phyloP scores from a whole-genome alignment of 2,888 invertebrate species.

The Crocallis elinguaria region DNA sequence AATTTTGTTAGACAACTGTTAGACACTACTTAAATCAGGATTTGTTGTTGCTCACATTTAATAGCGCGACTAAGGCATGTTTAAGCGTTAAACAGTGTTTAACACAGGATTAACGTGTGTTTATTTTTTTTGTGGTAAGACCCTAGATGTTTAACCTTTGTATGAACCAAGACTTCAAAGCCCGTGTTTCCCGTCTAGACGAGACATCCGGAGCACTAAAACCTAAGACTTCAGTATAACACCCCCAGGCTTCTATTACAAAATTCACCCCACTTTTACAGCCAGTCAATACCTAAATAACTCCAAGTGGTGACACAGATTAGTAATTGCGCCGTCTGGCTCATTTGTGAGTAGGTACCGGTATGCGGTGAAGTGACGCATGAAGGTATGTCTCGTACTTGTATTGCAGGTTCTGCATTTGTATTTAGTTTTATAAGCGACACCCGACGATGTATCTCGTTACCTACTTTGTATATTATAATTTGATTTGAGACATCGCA shows the following conservation, averaged over 20 bases:
- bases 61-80: too few species aligned
- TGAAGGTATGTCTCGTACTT: background rate
- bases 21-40: too few species aligned
- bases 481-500: too few species aligned
- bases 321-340: constrained; percentile 3
- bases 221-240: background rate
- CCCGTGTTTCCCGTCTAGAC: too few species aligned
- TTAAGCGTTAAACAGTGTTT: too few species aligned
- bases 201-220: too few species aligned
- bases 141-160: too few species aligned
- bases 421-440: background rate
- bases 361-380: constrained; percentile 9
- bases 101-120: too few species aligned
- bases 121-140: too few species aligned
- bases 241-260: background rate
- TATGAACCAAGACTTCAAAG: too few species aligned
- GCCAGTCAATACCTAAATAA: background rate
- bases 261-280: background rate
- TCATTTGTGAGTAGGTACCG: constrained; percentile 5
- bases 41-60: too few species aligned
- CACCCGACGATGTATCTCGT: background rate
- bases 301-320: background rate
- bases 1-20: too few species aligned
- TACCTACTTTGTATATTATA: background rate
- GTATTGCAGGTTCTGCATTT: background rate